phyloP scores from a whole-genome alignment of 2,113 vertebrate species.

The Bothrops jararaca region DNA sequence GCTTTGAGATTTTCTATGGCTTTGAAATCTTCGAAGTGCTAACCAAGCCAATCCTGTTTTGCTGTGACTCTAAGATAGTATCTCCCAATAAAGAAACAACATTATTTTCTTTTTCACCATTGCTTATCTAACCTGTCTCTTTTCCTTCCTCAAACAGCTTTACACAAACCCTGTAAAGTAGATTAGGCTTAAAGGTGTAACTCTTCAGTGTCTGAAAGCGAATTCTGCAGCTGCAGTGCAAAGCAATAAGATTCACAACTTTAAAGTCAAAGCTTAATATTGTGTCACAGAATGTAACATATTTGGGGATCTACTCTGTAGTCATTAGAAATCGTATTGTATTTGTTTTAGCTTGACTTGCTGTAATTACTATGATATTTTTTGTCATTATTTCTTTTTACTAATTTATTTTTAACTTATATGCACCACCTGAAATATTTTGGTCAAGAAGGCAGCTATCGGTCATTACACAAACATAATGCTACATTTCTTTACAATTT shows the following conservation, averaged over 20 bases:
- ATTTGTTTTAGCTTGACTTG: background rate
- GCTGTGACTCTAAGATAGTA: background rate
- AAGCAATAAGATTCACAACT: background rate
- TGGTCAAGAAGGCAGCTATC: background rate
- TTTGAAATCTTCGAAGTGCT: background rate
- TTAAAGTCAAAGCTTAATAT: background rate
- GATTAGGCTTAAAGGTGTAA: background rate
- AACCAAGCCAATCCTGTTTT: background rate
- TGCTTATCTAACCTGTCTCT: background rate
- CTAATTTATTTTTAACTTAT: background rate
- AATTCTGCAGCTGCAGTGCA: too few relatives aligned
- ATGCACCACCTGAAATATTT: conserved; percentile 6
- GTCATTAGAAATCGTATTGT: background rate
- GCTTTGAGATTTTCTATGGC: background rate
- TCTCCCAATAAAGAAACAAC: background rate
- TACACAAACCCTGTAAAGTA: background rate
- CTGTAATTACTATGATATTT: background rate
- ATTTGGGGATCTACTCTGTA: background rate
- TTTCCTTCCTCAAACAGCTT: background rate
- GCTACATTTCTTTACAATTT: conserved; percentile 17
- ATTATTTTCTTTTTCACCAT: background rate
- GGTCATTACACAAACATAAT: conserved; percentile 31
- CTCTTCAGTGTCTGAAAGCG: background rate
- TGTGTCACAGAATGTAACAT: background rate
- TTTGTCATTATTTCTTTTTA: background rate